Percentiles rank a stretch among this genome's conserved stretches.
Conservation (phyloP, 2,113 vertebrate genomes). For the Petrocephalus zakoni region DNA sequence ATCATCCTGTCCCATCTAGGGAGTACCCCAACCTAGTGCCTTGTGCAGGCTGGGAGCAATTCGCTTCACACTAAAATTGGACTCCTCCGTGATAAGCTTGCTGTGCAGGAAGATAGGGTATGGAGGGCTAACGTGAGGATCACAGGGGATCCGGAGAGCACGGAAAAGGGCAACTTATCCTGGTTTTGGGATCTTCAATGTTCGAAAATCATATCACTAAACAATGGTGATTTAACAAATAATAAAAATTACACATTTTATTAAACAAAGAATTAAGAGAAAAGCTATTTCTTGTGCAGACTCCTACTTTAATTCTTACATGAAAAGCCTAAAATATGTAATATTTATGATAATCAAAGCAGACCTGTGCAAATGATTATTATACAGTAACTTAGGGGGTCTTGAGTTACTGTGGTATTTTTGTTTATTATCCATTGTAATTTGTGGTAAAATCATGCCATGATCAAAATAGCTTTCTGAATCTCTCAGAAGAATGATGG, state of each 20-base stretch:
- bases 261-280: background rate
- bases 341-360: background rate
- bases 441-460: background rate
- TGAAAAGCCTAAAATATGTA: background rate
- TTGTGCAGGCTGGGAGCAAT: background rate
- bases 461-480: background rate
- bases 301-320: background rate
- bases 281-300: background rate
- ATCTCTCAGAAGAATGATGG: constrained; percentile 2
- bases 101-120: too few relatives aligned
- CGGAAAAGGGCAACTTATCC: too few relatives aligned
- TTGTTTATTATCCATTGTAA: background rate
- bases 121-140: too few relatives aligned
- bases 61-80: too few relatives aligned
- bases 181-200: too few relatives aligned
- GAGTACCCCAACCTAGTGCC: background rate
- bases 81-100: too few relatives aligned
- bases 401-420: background rate
- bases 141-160: too few relatives aligned
- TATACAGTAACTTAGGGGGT: background rate
- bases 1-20: background rate
- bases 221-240: background rate
- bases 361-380: background rate
- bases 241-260: background rate
- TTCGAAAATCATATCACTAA: background rate